phyloP scores from a whole-genome alignment of 2,113 vertebrate genomes.

The Craseonycteris thonglongyai region DNA sequence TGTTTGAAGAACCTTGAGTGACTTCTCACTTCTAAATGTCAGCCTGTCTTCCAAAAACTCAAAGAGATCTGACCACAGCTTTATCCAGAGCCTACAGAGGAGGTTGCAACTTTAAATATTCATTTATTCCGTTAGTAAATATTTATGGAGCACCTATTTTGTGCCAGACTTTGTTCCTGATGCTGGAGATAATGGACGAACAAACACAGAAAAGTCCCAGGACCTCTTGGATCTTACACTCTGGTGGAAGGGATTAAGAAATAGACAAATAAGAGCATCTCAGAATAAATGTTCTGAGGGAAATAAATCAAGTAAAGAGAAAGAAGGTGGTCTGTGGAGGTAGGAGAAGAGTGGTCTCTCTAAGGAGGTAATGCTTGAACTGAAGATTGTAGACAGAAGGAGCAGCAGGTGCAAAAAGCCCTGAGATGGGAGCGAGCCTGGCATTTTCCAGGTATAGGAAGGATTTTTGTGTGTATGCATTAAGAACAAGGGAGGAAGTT shows the following conservation, averaged over 20 bases:
- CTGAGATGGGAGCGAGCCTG: not conserved
- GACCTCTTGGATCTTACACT: not conserved
- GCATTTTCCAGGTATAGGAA: not conserved
- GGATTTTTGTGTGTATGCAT: not conserved
- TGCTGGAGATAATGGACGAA: not conserved
- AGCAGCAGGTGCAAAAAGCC: not conserved
- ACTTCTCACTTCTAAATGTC: constrained; percentile 18
- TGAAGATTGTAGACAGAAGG: not conserved
- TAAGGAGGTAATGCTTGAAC: not conserved
- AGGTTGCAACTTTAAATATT: not conserved
- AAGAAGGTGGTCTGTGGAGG: not conserved
- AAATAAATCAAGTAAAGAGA: not conserved
- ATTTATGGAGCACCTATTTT: constrained; percentile 1
- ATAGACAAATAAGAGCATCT: not conserved
- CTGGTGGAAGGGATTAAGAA: not conserved
- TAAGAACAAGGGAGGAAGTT: not conserved
- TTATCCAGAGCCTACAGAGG: not conserved
- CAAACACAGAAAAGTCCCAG: not conserved
- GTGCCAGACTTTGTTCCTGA: not conserved
- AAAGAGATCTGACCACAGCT: not conserved
- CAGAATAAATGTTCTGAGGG: not conserved
- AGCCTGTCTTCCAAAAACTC: constrained; percentile 12
- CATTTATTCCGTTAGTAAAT: constrained; percentile 4
- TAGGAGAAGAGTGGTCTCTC: not conserved
- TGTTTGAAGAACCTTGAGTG: constrained; percentile 23